These are phyloP conservation scores for Neria commutata DNA, from an alignment of 2,888 invertebrate genomes.

Conservation along the genomic window DNA sequence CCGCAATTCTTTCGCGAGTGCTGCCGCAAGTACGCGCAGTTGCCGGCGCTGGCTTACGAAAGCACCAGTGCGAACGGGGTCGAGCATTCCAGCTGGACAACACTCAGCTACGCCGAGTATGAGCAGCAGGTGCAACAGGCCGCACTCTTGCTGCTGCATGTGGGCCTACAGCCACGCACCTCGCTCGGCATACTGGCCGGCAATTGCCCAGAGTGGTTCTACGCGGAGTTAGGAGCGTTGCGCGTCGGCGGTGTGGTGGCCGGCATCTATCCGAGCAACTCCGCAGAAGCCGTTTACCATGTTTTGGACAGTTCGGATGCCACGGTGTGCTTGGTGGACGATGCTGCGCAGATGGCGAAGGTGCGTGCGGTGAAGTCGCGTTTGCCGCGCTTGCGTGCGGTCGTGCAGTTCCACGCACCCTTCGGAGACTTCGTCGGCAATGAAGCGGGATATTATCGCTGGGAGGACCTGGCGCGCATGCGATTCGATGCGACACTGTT, in stretches of 20 bases:
- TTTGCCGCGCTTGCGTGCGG: constrained; percentile 76
- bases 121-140: constrained; percentile 71
- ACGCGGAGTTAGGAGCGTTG: constrained; percentile 81
- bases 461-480: constrained; percentile 38
- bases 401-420: constrained; percentile 65
- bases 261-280: constrained; percentile 91
- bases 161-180: constrained; percentile 76
- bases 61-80: constrained; percentile 40
- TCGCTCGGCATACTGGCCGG: constrained; percentile 87
- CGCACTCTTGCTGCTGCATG: constrained; percentile 81
- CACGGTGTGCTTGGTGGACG: constrained; percentile 86
- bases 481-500: constrained; percentile 66
- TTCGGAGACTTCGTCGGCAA: constrained; percentile 49
- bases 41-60: constrained; percentile 71
- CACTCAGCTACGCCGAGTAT: constrained; percentile 76
- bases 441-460: constrained; percentile 54
- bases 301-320: constrained; percentile 75
- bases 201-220: constrained; percentile 91
- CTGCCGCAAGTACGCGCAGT: constrained; percentile 69
- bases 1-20: constrained; percentile 71
- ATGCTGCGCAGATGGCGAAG: constrained; percentile 83
- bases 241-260: constrained; percentile 85
- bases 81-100: constrained; percentile 64
- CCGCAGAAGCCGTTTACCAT: constrained; percentile 81
- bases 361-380: constrained; percentile 71